Base-by-base conservation (phyloP, 2,113 vertebrate genomes). In the Trichomycterus rosablanca region DNA sequence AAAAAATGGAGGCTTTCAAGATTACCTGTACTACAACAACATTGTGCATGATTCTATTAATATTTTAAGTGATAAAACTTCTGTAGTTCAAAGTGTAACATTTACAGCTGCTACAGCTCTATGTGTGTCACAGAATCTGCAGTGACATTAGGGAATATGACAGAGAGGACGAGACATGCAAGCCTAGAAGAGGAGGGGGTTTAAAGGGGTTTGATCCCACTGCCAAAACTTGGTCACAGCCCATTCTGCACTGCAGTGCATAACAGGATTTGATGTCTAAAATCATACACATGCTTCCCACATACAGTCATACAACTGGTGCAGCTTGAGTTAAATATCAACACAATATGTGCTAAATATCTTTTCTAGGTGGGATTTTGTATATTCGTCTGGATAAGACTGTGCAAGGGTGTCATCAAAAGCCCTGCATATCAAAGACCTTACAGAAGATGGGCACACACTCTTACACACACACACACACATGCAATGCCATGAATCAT, bases 121-220 rank as follows among this genome's bases (percentile, higher is more conserved):
- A 53, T 63, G 49, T 53, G 49, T 63, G 50, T 53, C 60, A 63
- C 28, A 16, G 39, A 44, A 43, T 52, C 60, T 53, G 49, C 60
- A 63, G 39, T 23, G 49, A 34, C 39, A 53, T 62, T 24, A 22
- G 48, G 48, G 24, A 52, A 30, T 24, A 24, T 12, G 16, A 26
- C 55, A 8, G n/a, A 12, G 42, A 14, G 16, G 24, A 53, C 18
- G 30, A 19, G 37, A 12, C 11, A 51, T 19, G 22, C n/a, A 16
- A 19, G 8, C n/a, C 7, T 1, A 19, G n/a, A 8, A 30, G 48
- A 7, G 5, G 26, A 7, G 16, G 14, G 16, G 26, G 9, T 5
- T 30, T n/a, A n/a, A n/a, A 32, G 16, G 30, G 32, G 19, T 30
- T 51, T 51, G 12, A 51, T 10, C 14, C 26, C 26, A 51, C 50